Percentiles rank a stretch among this genome's conserved stretches.
phyloP scores from a whole-genome alignment of 2,797 vertebrate genomes.

The Arremon brunneinucha region DNA sequence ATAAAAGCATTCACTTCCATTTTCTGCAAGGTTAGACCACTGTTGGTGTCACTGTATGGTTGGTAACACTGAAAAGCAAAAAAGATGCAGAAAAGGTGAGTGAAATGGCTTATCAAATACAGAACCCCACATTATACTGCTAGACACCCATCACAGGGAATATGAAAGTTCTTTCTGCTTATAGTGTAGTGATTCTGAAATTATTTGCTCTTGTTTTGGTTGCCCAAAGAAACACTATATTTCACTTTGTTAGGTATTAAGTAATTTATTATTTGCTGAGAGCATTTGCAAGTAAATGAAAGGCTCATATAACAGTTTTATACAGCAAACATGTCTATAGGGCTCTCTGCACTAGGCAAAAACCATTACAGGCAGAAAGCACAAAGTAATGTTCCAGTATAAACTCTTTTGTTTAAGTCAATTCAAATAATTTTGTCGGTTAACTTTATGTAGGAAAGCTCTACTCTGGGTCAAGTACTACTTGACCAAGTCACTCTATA shows the following conservation, averaged over 20 bases:
- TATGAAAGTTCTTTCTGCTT: not conserved
- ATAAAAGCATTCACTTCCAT: not conserved
- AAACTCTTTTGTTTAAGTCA: not conserved
- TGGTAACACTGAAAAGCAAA: not conserved
- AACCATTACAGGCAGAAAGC: not conserved
- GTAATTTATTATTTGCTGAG: not conserved
- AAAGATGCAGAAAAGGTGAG: not conserved
- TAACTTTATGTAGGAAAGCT: not conserved
- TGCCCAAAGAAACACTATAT: not conserved
- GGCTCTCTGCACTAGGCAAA: not conserved
- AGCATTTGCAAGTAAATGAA: not conserved
- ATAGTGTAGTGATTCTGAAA: not conserved
- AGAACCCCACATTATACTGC: rapidly evolving
- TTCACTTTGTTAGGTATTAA: not conserved
- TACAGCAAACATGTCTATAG: not conserved
- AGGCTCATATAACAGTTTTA: not conserved
- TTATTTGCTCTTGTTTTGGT: not conserved
- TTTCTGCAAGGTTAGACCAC: not conserved
- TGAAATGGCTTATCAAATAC: not conserved
- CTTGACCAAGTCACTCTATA: not conserved
- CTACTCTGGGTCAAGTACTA: not conserved
- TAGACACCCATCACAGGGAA: not conserved
- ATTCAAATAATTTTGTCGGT: not conserved
- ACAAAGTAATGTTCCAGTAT: not conserved
- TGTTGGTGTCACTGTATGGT: not conserved